phyloP scores from a whole-genome alignment of 2,888 invertebrate species.

The Clitarchus hookeri region DNA sequence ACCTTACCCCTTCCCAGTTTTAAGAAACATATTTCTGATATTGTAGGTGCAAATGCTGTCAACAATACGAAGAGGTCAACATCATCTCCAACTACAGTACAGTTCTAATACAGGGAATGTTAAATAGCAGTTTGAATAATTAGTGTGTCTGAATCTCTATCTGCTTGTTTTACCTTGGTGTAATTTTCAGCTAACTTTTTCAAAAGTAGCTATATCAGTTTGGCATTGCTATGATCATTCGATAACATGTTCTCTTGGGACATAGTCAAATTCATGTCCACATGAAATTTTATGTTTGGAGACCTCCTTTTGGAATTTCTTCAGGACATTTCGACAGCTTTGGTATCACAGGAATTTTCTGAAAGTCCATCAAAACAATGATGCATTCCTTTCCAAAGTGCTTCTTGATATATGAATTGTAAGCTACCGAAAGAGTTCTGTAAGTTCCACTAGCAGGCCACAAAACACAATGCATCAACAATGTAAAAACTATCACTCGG shows the following conservation, averaged over 20 bases:
- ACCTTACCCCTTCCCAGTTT: neutral
- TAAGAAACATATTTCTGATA: neutral
- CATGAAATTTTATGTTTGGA: neutral
- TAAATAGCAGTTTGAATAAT: neutral
- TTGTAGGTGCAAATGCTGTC: constrained; percentile 4
- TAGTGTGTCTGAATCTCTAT: neutral
- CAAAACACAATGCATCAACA: neutral
- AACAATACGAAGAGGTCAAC: neutral
- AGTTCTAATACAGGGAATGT: neutral
- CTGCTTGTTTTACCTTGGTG: neutral
- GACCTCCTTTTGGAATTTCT: neutral
- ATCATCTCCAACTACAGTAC: neutral
- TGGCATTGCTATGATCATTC: neutral
- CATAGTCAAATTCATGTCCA: neutral
- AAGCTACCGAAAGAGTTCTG: neutral
- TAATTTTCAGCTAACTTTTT: neutral
- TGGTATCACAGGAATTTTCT: neutral
- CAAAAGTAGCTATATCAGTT: neutral
- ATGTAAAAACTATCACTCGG: neutral
- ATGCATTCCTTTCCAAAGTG: neutral
- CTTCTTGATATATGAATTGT: neutral
- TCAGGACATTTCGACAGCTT: neutral
- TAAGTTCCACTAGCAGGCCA: neutral
- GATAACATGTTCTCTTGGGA: neutral
- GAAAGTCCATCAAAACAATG: neutral